A percentile compares a stretch with the other conserved stretches of the same genome.
These are phyloP conservation scores for Protaetia brevitarsis DNA, from an alignment of 1,140 invertebrate genomes.

Conservation along the genomic window DNA sequence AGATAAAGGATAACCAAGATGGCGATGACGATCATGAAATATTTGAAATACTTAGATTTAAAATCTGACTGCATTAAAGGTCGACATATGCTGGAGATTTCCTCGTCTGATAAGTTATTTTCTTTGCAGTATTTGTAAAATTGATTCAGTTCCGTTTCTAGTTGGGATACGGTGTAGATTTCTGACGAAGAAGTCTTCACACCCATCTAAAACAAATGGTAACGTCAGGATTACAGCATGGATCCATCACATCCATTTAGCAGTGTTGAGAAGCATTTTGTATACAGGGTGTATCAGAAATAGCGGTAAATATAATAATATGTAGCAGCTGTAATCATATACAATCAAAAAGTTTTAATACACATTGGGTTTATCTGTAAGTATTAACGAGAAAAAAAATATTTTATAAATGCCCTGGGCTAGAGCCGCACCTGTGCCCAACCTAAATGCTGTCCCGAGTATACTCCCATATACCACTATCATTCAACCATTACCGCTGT, in stretches of 20 bases:
- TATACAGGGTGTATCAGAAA: no score
- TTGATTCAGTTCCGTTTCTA: slow-evolving; percentile 56
- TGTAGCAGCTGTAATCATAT: no score
- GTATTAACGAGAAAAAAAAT: no score
- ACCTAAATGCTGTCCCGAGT: no score
- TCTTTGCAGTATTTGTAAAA: slow-evolving; percentile 65
- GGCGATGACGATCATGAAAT: slow-evolving; percentile 4
- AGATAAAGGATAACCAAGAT: slow-evolving; percentile 47
- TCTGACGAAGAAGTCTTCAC: not conserved
- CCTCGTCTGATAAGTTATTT: slow-evolving; percentile 63
- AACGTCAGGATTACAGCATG: not conserved
- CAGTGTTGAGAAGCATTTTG: no score
- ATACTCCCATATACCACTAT: no score
- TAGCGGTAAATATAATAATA: no score
- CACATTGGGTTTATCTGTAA: no score
- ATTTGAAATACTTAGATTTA: not conserved
- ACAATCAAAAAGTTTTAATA: no score
- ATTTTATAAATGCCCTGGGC: no score
- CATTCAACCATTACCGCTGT: no score
- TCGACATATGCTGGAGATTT: slow-evolving; percentile 65
- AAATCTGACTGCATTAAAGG: slow-evolving; percentile 54
- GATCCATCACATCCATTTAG: not conserved
- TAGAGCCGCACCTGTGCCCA: no score
- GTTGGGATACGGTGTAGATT: slow-evolving; percentile 30
- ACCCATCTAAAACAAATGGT: slow-evolving; percentile 1